Base-by-base conservation (phyloP, 2,888 invertebrate species). In the Xanthia icteritia region DNA sequence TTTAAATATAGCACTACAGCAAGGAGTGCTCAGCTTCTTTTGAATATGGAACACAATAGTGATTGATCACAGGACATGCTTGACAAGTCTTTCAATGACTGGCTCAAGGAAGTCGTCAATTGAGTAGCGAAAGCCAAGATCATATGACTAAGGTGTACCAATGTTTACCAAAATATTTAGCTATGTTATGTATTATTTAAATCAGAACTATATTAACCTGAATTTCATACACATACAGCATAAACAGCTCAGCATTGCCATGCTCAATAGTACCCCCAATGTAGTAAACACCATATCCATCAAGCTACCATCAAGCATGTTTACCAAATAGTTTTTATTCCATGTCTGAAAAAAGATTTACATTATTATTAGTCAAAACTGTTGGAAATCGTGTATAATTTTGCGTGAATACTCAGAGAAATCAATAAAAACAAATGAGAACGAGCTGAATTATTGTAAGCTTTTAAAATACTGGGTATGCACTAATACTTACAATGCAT, bases 181-280 rank as follows among this genome's bases (percentile, higher is more conserved):
- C 68, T 68, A 39, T 39, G 8, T 5, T 48, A 45, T 20, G 20
- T 48, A 48, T 17, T 27, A 75, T 58, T 31, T 48, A 27, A 27
- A 56, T 20, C 11, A 54, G 4, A 72, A 66, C 8, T 17, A 31
- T 54, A 73, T 89, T 90, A 83, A 95, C 95, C 94, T 95, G 60
- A 92, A 86, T 75, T 94, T 95, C 89, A 95, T 95, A 80, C 91
- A 94, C 5, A 94, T 69, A 78, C 95, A 95, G 87, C 94, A 94
- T 20, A 94, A 77, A 76, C 93, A 93, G 79, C 92, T 91, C 13
- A 94, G 71, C 64, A 93, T 73, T 9, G 90, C 90, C 91, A 95
- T 90, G 1, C 87, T 83, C 5, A 93, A 17, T 17, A 95, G 66
- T 1, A 92, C 89, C 9, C 91, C 90, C 51, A 91, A 42, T 1